Conservation (phyloP, 1,140 invertebrate species). For the Vanessa tameamea region DNA sequence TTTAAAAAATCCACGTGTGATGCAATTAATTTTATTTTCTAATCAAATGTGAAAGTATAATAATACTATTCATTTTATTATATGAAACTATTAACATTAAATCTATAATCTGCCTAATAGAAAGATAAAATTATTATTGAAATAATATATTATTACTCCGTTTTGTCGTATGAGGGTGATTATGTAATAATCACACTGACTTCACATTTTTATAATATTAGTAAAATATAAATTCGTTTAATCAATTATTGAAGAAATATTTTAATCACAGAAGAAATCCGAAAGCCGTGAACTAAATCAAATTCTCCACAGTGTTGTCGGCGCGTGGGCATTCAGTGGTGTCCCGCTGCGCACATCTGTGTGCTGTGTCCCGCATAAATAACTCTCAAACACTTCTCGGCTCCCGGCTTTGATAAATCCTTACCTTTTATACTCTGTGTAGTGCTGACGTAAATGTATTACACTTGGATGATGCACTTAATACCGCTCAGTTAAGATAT, state of each 20-base stretch:
- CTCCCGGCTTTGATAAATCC: slow-evolving; percentile 62
- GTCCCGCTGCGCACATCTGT: slow-evolving; percentile 55
- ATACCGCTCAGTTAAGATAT: slow-evolving; percentile 12
- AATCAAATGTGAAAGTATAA: too few relatives aligned
- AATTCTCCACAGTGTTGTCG: slow-evolving; percentile 25
- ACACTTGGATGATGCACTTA: slow-evolving; percentile 8
- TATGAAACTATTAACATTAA: too few relatives aligned
- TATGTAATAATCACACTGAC: too few relatives aligned
- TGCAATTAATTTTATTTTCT: too few relatives aligned
- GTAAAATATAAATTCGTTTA: too few relatives aligned
- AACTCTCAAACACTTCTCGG: slow-evolving; percentile 46
- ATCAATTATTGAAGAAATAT: not conserved
- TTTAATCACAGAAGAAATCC: not conserved
- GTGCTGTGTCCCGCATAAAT: slow-evolving; percentile 43
- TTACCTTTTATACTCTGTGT: slow-evolving; percentile 40
- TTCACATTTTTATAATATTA: too few relatives aligned
- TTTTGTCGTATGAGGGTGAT: too few relatives aligned
- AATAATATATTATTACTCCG: too few relatives aligned
- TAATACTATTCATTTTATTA: too few relatives aligned
- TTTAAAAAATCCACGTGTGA: too few relatives aligned
- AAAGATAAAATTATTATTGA: too few relatives aligned
- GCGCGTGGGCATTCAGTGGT: slow-evolving; percentile 49
- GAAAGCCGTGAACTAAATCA: slow-evolving; percentile 16
- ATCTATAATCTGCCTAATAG: too few relatives aligned
- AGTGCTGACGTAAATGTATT: slow-evolving; percentile 50